These are phyloP conservation scores for Meloidogyne floridensis DNA, from an alignment of 1,140 invertebrate species.

Conservation along the genomic window DNA sequence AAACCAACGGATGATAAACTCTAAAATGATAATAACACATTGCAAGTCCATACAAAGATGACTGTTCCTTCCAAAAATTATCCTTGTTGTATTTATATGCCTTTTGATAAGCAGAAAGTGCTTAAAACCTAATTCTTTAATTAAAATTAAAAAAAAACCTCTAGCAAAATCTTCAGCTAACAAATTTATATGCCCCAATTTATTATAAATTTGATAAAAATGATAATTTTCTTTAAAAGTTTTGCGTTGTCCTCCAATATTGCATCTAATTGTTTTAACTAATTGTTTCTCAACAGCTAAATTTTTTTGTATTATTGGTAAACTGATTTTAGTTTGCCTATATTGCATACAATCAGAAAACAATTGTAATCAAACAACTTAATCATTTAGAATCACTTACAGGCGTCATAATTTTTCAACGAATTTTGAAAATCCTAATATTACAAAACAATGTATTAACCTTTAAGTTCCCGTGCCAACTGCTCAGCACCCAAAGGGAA, in stretches of 20 bases:
- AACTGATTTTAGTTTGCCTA: too few species aligned
- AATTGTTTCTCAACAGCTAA: background rate
- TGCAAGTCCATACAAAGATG: constrained; percentile 87
- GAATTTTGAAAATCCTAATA: too few species aligned
- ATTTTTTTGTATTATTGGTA: background rate
- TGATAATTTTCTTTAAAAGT: background rate
- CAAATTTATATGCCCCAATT: constrained; percentile 51
- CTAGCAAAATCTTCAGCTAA: constrained; percentile 52
- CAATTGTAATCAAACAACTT: too few species aligned
- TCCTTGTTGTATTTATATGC: constrained; percentile 41
- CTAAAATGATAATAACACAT: constrained; percentile 94
- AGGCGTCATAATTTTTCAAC: too few species aligned
- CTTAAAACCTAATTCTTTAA: constrained; percentile 26
- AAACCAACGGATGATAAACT: constrained; percentile 87
- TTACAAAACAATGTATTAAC: background rate
- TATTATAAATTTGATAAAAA: constrained; percentile 36
- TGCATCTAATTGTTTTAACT: background rate
- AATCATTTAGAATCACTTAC: too few species aligned
- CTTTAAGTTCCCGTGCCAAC: background rate
- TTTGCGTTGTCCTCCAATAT: background rate
- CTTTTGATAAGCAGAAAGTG: constrained; percentile 54
- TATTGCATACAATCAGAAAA: too few species aligned
- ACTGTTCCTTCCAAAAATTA: constrained; percentile 72
- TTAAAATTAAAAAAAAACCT: constrained; percentile 23
- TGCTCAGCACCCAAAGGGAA: background rate